phyloP scores from a whole-genome alignment of 2,113 vertebrate species.

The Cyphomyrus plagiostoma region DNA sequence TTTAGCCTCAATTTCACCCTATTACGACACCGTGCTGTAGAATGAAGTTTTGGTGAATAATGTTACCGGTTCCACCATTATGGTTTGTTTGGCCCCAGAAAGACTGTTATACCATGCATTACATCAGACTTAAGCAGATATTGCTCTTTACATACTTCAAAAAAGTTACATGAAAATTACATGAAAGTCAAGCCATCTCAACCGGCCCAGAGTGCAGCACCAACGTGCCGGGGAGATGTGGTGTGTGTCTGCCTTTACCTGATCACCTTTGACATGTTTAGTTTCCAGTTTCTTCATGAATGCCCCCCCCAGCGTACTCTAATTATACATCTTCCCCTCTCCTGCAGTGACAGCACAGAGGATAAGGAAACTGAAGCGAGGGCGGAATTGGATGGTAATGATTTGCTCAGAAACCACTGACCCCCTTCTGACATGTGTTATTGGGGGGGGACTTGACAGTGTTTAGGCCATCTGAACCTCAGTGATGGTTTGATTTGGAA shows the following conservation, averaged over 20 bases:
- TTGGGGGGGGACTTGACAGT: not conserved
- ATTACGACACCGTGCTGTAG: no score
- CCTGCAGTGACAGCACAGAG: slow-evolving; percentile 79
- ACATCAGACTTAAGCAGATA: not conserved
- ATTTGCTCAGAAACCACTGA: slow-evolving; percentile 28
- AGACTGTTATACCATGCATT: not conserved
- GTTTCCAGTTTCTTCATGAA: not conserved
- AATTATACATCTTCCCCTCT: slow-evolving; percentile 36
- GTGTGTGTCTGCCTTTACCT: not conserved
- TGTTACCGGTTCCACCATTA: no score
- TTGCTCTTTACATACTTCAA: not conserved
- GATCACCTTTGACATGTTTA: not conserved
- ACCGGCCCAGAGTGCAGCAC: not conserved
- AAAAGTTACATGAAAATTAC: slow-evolving; percentile 22
- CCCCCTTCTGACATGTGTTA: not conserved
- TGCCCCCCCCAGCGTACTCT: not conserved
- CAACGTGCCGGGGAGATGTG: slow-evolving; percentile 21
- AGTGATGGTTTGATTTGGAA: not conserved
- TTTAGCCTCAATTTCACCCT: no score
- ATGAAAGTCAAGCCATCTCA: not conserved
- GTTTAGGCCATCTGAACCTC: not conserved
- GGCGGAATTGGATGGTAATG: slow-evolving; percentile 71
- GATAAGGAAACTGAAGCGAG: slow-evolving; percentile 80
- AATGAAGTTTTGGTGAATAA: no score
- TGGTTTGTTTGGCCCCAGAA: no score